These are phyloP conservation scores for Palythoa grandis DNA, from an alignment of 92 coral and sea anemone genomes.

Conservation along the genomic window DNA sequence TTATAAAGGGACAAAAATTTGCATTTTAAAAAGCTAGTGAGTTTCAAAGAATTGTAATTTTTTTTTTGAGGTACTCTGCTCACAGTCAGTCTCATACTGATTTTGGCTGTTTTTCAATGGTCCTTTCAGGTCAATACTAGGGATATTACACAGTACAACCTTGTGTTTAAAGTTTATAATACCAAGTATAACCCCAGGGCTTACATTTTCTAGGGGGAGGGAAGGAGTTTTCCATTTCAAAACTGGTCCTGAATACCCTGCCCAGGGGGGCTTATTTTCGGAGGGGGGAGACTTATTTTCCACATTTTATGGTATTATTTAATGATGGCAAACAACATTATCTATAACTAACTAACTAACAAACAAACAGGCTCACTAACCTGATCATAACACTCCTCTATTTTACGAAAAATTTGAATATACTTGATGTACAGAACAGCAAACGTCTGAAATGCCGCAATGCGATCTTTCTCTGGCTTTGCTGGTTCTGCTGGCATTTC, in stretches of 20 bases:
- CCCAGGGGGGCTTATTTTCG: neutral
- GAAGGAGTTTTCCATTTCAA: too few relatives aligned
- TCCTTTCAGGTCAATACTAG: too few relatives aligned
- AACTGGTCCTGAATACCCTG: neutral
- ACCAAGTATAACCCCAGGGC: too few relatives aligned
- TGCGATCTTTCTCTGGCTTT: conserved; percentile 95
- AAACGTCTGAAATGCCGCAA: conserved; percentile 99
- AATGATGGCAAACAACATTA: neutral
- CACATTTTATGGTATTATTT: neutral
- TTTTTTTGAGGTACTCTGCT: too few relatives aligned
- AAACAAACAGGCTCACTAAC: conserved; percentile 35
- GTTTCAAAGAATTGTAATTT: too few relatives aligned
- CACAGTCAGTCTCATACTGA: too few relatives aligned
- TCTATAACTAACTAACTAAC: neutral
- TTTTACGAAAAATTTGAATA: conserved; percentile 90
- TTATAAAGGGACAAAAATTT: too few relatives aligned
- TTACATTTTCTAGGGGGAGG: too few relatives aligned
- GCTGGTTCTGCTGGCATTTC: conserved; percentile 92
- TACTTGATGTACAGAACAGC: conserved; percentile 97
- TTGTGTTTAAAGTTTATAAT: too few relatives aligned
- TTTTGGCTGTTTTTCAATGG: too few relatives aligned
- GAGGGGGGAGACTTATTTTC: neutral
- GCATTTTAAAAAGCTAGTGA: too few relatives aligned
- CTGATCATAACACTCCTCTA: conserved; percentile 99
- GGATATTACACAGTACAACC: too few relatives aligned